Percentiles rank a stretch among this genome's conserved stretches.
phyloP scores from a whole-genome alignment of 2,888 invertebrate genomes.

The Ophion ellenae region DNA sequence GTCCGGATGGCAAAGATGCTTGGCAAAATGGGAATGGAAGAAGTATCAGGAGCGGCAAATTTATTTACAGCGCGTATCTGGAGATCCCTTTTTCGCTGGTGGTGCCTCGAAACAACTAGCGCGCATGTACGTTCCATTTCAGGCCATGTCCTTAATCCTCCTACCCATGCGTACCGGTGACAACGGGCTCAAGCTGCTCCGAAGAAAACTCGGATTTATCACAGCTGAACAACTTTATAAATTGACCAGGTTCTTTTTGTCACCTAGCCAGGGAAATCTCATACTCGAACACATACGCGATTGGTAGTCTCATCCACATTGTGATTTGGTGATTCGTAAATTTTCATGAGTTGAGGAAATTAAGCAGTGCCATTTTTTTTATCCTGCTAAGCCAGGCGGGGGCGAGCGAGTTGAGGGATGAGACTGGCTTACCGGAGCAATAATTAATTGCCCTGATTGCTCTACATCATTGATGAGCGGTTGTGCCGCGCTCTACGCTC shows the following conservation, averaged over 20 bases:
- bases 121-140: conserved; percentile 23
- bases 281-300: not conserved
- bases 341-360: conserved; percentile 83
- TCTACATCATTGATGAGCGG: conserved; percentile 83
- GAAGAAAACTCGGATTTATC: conserved; percentile 7
- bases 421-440: conserved; percentile 80
- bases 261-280: not conserved
- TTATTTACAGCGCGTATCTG: conserved; percentile 64
- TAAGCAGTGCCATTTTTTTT: conserved; percentile 81
- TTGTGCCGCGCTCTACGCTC: conserved; percentile 74
- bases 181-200: conserved; percentile 15
- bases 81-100: not conserved
- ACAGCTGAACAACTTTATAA: conserved; percentile 3
- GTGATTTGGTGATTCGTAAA: conserved; percentile 60
- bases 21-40: conserved; percentile 45
- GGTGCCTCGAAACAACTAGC: conserved; percentile 7
- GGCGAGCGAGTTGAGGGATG: conserved; percentile 32
- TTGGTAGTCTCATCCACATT: not conserved
- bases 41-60: conserved; percentile 49
- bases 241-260: not conserved
- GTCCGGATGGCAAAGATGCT: conserved; percentile 44
- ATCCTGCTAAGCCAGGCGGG: conserved; percentile 46
- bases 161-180: not conserved
- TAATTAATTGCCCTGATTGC: conserved; percentile 84
- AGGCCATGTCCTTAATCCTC: not conserved